Evolutionary conservation across 2,113 vertebrate species (phyloP).

Genomic region (Epinephelus cyanopodus): DNA sequence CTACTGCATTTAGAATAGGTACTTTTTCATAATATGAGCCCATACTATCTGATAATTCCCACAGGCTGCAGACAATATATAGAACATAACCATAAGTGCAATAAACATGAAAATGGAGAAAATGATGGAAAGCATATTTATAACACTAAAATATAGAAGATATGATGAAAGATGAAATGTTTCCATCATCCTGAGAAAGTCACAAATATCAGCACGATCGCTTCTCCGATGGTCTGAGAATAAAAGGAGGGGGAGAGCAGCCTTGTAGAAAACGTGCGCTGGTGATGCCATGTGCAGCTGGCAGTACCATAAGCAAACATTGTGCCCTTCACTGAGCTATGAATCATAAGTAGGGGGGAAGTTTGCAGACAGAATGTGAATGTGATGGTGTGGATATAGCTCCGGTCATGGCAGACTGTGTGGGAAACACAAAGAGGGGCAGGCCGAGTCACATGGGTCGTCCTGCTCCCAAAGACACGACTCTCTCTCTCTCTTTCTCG

Average conservation of each 20-base stretch:
- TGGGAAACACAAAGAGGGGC: constrained; percentile 91
- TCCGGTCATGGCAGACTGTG: constrained; percentile 83
- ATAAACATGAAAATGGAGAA: constrained; percentile 64
- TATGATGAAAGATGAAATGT: constrained; percentile 17
- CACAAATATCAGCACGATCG: constrained; percentile 23
- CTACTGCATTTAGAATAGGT: constrained; percentile 31
- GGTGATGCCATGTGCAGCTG: constrained; percentile 85
- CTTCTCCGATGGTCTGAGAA: background rate
- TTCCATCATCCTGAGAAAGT: constrained; percentile 50
- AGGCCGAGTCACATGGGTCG: constrained; percentile 85
- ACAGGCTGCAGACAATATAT: constrained; percentile 31
- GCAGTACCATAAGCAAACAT: constrained; percentile 86
- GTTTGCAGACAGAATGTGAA: constrained; percentile 82
- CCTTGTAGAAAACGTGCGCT: constrained; percentile 57
- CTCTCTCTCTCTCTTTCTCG: constrained; percentile 20
- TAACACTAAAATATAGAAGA: constrained; percentile 22
- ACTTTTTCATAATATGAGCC: constrained; percentile 32
- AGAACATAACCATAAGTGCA: constrained; percentile 14
- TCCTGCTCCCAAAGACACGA: constrained; percentile 84
- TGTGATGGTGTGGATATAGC: constrained; percentile 80
- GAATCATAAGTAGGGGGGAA: constrained; percentile 85
- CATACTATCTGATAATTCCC: constrained; percentile 68
- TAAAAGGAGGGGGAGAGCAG: constrained; percentile 10
- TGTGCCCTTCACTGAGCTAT: constrained; percentile 85
- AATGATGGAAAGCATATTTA: constrained; percentile 32